These are phyloP conservation scores for Anhinga rufa DNA, from an alignment of 2,113 vertebrate genomes.

Conservation along the genomic window DNA sequence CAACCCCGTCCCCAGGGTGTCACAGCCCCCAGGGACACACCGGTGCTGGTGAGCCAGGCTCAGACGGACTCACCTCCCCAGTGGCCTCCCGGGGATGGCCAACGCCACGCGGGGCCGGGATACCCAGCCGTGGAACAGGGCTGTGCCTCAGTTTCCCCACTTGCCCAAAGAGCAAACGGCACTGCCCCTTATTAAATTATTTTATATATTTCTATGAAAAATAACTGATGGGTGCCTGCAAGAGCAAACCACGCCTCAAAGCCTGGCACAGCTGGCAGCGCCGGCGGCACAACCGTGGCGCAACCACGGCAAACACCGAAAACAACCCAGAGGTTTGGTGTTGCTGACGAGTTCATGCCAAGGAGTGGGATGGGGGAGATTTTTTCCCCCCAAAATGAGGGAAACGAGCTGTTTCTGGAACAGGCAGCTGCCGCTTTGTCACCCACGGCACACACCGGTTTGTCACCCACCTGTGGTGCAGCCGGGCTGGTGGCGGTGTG, in stretches of 20 bases:
- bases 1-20: too few species aligned
- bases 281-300: not conserved
- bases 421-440: not conserved
- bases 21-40: not conserved
- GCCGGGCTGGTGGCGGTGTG: not conserved
- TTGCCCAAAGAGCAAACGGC: not conserved
- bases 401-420: not conserved
- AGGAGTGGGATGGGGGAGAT: not conserved
- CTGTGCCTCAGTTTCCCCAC: not conserved
- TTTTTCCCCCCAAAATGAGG: not conserved
- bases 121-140: not conserved
- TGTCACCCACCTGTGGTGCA: not conserved
- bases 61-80: not conserved
- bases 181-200: too few species aligned
- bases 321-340: not conserved
- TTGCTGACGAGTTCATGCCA: accelerated
- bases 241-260: not conserved
- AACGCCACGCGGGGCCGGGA: not conserved
- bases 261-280: accelerated
- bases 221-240: not conserved
- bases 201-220: not conserved
- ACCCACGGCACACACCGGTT: not conserved
- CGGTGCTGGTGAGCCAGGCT: not conserved
- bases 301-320: not conserved
- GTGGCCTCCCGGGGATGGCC: not conserved